phyloP scores from a whole-genome alignment of 2,888 invertebrate genomes.

The Lepas anatifera region DNA sequence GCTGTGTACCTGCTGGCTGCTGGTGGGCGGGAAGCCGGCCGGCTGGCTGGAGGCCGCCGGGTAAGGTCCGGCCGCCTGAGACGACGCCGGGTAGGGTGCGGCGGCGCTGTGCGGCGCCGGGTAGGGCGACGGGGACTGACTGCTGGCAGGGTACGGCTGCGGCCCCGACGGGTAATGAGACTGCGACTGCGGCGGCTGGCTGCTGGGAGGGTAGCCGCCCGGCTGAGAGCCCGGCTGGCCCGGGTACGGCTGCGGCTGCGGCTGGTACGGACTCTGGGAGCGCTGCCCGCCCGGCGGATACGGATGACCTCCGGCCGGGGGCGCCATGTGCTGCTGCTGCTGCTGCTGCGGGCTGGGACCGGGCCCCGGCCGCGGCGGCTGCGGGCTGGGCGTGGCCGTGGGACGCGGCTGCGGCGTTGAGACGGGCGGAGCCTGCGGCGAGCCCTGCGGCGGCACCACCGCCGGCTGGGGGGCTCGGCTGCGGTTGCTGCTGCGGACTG shows the following conservation, averaged over 20 bases:
- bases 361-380: not conserved
- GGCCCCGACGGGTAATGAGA: not conserved
- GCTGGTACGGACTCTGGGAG: not conserved
- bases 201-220: not conserved
- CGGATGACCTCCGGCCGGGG: not conserved
- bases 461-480: constrained; percentile 1
- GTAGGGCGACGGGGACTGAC: not conserved
- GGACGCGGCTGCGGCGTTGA: constrained; percentile 5
- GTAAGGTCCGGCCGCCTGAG: not conserved
- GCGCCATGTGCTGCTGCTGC: not conserved
- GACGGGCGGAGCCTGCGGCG: not conserved
- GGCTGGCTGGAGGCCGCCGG: not conserved
- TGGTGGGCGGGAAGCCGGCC: not conserved
- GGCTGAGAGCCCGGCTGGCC: not conserved
- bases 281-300: not conserved
- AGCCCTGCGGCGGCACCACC: not conserved
- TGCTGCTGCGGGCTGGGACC: not conserved
- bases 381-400: not conserved
- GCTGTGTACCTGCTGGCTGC: not conserved
- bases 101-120: not conserved
- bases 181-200: not conserved
- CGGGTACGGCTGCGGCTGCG: not conserved
- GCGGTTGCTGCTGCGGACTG: not conserved
- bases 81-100: not conserved
- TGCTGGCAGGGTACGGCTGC: not conserved